phyloP scores from a whole-genome alignment of 2,888 invertebrate genomes.

The Phoenoteleia sp. region DNA sequence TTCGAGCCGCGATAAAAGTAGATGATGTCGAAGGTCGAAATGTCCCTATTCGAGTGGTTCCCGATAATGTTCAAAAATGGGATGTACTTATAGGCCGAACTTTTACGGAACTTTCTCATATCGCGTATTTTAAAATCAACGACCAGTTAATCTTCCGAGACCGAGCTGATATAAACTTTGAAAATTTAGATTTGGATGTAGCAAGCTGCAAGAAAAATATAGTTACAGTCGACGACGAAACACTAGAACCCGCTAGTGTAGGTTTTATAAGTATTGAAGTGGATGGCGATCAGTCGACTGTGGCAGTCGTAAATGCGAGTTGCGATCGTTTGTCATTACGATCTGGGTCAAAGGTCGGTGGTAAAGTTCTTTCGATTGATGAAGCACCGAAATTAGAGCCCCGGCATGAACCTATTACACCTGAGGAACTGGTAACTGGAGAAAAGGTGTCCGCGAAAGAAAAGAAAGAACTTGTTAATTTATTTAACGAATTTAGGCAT shows the following conservation, averaged over 20 bases:
- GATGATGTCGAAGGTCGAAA: no score
- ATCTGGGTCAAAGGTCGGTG: no score
- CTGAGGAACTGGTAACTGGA: background rate
- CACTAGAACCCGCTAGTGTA: background rate
- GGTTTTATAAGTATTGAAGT: background rate
- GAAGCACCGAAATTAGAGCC: no score
- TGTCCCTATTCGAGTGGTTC: background rate
- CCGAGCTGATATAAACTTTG: background rate
- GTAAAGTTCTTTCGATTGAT: no score
- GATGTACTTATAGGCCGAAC: conserved; percentile 15
- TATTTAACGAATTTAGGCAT: background rate
- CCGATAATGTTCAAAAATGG: background rate
- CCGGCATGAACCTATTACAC: background rate
- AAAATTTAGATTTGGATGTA: no score
- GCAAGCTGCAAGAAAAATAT: background rate
- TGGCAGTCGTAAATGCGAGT: no score
- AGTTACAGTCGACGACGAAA: background rate
- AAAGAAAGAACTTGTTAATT: background rate
- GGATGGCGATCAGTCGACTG: no score
- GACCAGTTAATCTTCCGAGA: conserved; percentile 17
- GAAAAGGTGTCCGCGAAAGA: background rate
- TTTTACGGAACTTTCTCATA: conserved; percentile 14
- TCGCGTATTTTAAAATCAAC: conserved; percentile 20
- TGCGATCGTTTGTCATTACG: no score
- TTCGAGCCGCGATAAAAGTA: no score